Conservation (phyloP, 2,888 invertebrate genomes). For the Parnassius orleans region DNA sequence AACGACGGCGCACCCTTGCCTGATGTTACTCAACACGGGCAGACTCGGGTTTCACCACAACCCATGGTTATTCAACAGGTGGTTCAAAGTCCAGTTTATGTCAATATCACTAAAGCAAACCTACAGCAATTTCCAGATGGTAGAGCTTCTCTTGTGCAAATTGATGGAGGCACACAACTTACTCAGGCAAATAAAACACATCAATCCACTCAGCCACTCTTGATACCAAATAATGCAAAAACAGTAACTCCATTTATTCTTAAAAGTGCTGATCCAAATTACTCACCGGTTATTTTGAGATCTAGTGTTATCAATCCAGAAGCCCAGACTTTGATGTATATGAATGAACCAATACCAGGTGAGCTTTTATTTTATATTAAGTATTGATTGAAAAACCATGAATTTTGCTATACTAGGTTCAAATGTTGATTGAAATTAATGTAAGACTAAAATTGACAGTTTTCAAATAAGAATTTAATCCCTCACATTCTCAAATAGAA, state of each 20-base stretch:
- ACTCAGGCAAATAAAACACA: conserved; percentile 48
- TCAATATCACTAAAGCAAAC: conserved; percentile 60
- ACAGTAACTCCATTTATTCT: conserved; percentile 64
- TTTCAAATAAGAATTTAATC: no score
- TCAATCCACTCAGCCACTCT: conserved; percentile 52
- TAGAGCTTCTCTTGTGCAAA: conserved; percentile 50
- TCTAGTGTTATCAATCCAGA: conserved; percentile 81
- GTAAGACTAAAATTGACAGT: no score
- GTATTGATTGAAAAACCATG: not conserved
- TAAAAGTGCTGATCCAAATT: conserved; percentile 68
- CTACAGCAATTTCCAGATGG: conserved; percentile 60
- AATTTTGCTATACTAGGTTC: no score
- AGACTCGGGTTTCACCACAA: conserved; percentile 44
- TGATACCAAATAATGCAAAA: conserved; percentile 65
- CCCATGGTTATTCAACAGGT: conserved; percentile 72
- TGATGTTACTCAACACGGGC: conserved; percentile 59
- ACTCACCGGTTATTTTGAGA: conserved; percentile 83
- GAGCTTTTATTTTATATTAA: conserved; percentile 25
- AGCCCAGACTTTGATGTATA: conserved; percentile 73
- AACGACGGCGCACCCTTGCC: conserved; percentile 49
- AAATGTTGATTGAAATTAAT: no score
- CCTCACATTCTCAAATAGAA: no score
- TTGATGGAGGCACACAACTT: conserved; percentile 52
- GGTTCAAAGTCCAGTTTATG: conserved; percentile 66
- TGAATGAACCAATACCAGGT: conserved; percentile 72